Base-by-base conservation (phyloP, 1,140 invertebrate species). In the Pachypeltis micranthus region DNA sequence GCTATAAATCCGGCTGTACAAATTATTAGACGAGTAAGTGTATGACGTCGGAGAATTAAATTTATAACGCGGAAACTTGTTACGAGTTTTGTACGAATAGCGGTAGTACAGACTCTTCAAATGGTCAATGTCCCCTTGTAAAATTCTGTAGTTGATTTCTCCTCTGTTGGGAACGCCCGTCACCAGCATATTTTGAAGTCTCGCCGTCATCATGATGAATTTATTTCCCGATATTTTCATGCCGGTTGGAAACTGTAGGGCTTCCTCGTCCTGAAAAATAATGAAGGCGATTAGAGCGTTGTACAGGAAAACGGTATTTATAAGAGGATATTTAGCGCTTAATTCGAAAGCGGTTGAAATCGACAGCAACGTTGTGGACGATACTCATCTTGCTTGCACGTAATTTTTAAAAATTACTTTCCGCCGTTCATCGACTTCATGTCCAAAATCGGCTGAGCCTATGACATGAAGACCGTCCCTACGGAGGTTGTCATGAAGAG, bases 381-480 rank as follows among this genome's bases (percentile, higher is more conserved):
- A n/a, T n/a, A n/a, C n/a, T n/a, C n/a, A n/a, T n/a, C n/a, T n/a
- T n/a, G n/a, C n/a, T n/a, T n/a, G n/a, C n/a, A n/a, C n/a, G n/a
- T n/a, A n/a, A n/a, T n/a, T n/a, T n/a, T n/a, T n/a, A n/a, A n/a
- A n/a, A n/a, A n/a, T n/a, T n/a, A n/a, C n/a, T n/a, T n/a, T n/a
- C n/a, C n/a, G n/a, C n/a, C n/a, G 1, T 92, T 94, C 71, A 92
- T 96, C 65, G 90, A 96, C 69, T 81, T 89, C 65, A 87, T 88
- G 71, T 84, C 88, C 1, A 82, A 81, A 70, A 81, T 96, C 62
- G 93, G 93, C 2, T 87, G 84, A 81, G 93, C 89, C 0, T 93
- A 92, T 71, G 93, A 96, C 72, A 71, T 91, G 55, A 94, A 93
- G 72, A 85, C 81, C 0, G 0, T 84, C 88, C 0, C 71, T 29